phyloP scores from a whole-genome alignment of 2,888 invertebrate genomes.

The Papilio gigon region DNA sequence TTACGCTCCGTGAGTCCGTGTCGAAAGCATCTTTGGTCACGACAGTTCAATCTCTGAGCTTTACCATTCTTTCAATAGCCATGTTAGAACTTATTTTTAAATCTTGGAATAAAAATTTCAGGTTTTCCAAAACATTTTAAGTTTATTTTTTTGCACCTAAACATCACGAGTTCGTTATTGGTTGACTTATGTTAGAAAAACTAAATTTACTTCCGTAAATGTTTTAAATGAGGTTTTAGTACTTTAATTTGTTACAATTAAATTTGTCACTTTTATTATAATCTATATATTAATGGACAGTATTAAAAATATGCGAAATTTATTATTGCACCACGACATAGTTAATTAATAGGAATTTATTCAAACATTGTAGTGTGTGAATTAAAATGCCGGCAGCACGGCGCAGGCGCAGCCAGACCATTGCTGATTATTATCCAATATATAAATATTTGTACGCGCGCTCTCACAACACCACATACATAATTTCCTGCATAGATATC shows the following conservation, averaged over 20 bases:
- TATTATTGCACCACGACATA: conserved; percentile 4
- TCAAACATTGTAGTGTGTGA: not conserved
- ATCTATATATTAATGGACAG: too few relatives aligned
- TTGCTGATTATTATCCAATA: conserved; percentile 13
- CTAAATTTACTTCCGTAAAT: too few relatives aligned
- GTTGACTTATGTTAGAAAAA: too few relatives aligned
- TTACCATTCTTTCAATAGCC: not conserved
- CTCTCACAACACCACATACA: not conserved
- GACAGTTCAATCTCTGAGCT: conserved; percentile 33
- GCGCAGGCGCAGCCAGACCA: not conserved
- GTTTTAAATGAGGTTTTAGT: too few relatives aligned
- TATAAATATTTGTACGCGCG: conserved; percentile 7
- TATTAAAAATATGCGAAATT: not conserved
- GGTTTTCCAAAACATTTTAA: not conserved
- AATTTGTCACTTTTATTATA: too few relatives aligned
- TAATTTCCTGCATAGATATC: not conserved
- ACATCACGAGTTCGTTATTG: too few relatives aligned
- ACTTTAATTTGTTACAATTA: too few relatives aligned
- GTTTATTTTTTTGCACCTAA: too few relatives aligned
- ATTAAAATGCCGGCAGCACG: conserved; percentile 3
- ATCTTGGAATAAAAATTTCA: not conserved
- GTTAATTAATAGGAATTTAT: conserved; percentile 2
- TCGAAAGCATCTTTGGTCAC: conserved; percentile 26
- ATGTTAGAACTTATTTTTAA: not conserved
- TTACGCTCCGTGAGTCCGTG: conserved; percentile 19